phyloP scores from a whole-genome alignment of 2,113 vertebrate genomes.

The Phylloscopus trochilus region DNA sequence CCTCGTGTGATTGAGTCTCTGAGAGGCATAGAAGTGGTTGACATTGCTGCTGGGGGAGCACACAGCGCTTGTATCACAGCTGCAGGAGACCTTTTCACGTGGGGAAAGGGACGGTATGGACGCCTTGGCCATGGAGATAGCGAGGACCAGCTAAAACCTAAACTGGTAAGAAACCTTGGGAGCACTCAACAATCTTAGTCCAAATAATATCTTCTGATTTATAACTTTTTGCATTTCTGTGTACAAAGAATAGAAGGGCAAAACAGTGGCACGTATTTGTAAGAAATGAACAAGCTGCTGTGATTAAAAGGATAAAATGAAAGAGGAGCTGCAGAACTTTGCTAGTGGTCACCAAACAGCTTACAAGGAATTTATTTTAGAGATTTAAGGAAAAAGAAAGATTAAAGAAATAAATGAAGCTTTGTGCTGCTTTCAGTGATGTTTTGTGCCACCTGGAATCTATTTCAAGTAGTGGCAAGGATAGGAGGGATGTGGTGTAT shows the following conservation, averaged over 20 bases:
- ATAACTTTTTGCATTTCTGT: neutral
- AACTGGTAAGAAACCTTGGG: slow-evolving; percentile 78
- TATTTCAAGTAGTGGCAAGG: neutral
- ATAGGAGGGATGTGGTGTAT: accelerated
- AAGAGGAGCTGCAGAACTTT: neutral
- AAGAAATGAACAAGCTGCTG: neutral
- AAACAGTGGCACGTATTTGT: neutral
- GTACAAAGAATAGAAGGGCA: neutral
- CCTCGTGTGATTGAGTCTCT: slow-evolving; percentile 96
- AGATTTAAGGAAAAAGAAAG: neutral
- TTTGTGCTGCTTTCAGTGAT: neutral
- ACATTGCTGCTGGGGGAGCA: slow-evolving; percentile 93
- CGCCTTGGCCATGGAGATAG: slow-evolving; percentile 96
- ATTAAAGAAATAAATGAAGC: neutral
- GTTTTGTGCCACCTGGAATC: neutral
- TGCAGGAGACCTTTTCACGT: slow-evolving; percentile 95
- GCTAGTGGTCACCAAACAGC: neutral
- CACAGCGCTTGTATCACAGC: slow-evolving; percentile 96
- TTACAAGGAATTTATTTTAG: neutral
- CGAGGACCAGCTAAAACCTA: slow-evolving; percentile 96
- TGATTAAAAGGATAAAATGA: neutral
- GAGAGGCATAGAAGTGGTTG: slow-evolving; percentile 92
- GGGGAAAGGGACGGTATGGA: slow-evolving; percentile 96
- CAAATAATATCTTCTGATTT: neutral
- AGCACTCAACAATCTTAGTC: neutral